A percentile compares a stretch with the other conserved stretches of the same genome.
Conservation (phyloP, 2,797 vertebrate species). For the Nyctalus aviator region DNA sequence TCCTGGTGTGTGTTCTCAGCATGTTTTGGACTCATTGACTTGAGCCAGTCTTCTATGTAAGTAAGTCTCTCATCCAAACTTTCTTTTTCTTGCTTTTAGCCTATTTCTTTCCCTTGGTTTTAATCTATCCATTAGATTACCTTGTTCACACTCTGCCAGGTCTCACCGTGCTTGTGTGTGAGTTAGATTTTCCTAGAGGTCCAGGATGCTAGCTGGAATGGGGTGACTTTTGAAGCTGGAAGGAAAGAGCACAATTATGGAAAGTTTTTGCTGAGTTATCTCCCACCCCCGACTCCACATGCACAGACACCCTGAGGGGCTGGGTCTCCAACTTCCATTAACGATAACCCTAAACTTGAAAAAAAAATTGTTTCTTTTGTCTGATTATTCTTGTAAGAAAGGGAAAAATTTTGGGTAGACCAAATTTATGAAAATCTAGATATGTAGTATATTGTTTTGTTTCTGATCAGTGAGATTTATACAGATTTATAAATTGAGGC, state of each 20-base stretch:
- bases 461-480: not conserved
- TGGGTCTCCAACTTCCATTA: not conserved
- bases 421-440: not conserved
- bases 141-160: not conserved
- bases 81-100: not conserved
- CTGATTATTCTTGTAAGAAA: not conserved
- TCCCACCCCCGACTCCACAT: rapidly evolving
- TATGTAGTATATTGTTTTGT: not conserved
- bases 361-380: not conserved
- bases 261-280: not conserved
- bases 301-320: not conserved
- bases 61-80: conserved; percentile 50
- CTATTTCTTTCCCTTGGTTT: not conserved
- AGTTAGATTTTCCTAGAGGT: not conserved
- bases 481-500: not conserved
- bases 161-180: not conserved
- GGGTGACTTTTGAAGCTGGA: not conserved
- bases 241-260: not conserved
- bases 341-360: not conserved
- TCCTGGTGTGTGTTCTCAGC: not conserved
- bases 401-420: not conserved
- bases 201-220: not conserved
- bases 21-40: not conserved
- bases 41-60: not conserved
- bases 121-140: not conserved